Conservation (phyloP, 1,140 invertebrate species). For the Papilio polyxenes region DNA sequence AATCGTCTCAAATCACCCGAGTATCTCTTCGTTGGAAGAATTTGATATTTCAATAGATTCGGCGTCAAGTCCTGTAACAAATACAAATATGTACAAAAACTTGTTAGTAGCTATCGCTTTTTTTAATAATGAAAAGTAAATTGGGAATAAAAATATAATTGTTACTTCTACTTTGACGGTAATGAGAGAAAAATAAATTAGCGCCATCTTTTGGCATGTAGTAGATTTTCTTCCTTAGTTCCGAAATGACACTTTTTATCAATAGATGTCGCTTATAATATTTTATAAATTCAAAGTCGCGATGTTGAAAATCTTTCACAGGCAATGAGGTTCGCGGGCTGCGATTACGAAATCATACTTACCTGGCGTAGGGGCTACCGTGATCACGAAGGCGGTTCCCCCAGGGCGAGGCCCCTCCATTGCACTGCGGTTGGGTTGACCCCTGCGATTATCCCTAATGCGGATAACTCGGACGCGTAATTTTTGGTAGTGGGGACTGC, state of each 20-base stretch:
- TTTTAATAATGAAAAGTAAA: too few species aligned
- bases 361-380: conserved; percentile 4
- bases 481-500: conserved; percentile 39
- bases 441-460: conserved; percentile 9
- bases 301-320: background rate
- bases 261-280: background rate
- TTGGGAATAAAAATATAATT: too few species aligned
- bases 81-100: background rate
- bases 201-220: background rate
- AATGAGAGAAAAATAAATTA: background rate
- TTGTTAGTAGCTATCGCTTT: too few species aligned
- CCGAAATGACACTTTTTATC: background rate
- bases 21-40: conserved; percentile 35
- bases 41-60: conserved; percentile 44
- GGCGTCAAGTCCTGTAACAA: conserved; percentile 47
- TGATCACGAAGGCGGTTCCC: background rate
- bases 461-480: conserved; percentile 39
- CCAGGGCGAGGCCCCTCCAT: background rate
- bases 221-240: background rate
- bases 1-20: conserved; percentile 37
- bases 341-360: background rate
- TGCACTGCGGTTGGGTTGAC: conserved; percentile 2
- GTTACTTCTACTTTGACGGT: too few species aligned
- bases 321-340: background rate
- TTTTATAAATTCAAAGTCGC: background rate